Evolutionary conservation across 2,797 vertebrate genomes (phyloP).

Genomic region (Acanthornis magna): DNA sequence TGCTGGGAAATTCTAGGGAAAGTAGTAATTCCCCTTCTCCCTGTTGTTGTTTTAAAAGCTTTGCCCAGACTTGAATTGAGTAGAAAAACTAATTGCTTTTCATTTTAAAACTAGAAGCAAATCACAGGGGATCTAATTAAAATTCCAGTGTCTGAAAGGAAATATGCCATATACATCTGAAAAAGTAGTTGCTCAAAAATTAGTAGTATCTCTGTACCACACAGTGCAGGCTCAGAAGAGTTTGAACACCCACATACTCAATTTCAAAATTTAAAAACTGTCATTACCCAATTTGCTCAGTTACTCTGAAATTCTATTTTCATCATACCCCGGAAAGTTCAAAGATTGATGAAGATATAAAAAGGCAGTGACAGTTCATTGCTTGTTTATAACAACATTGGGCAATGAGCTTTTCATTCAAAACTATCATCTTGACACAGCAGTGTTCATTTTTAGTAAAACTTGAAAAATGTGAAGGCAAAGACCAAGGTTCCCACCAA

Average conservation of each 20-base stretch:
- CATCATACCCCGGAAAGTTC: not conserved
- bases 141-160: constrained; percentile 57
- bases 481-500: not conserved
- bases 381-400: not conserved
- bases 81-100: constrained; percentile 64
- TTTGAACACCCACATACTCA: constrained; percentile 2
- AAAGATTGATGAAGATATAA: not conserved
- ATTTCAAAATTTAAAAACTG: constrained; percentile 32
- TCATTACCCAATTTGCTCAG: constrained; percentile 23
- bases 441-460: not conserved
- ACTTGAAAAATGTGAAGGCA: not conserved
- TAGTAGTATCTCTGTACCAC: not conserved
- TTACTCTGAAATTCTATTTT: constrained; percentile 30
- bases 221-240: not conserved
- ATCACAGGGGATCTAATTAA: constrained; percentile 65
- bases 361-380: not conserved
- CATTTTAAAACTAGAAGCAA: constrained; percentile 45
- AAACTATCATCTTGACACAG: not conserved
- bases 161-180: constrained; percentile 38
- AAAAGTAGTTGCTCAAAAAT: constrained; percentile 38
- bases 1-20: constrained; percentile 40
- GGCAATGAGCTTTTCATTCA: not conserved
- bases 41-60: constrained; percentile 67
- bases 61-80: constrained; percentile 37
- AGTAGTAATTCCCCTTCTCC: constrained; percentile 58